A percentile compares a stretch with the other conserved stretches of the same genome.
phyloP scores from a whole-genome alignment of 2,888 invertebrate species.

The Mayetiola destructor region DNA sequence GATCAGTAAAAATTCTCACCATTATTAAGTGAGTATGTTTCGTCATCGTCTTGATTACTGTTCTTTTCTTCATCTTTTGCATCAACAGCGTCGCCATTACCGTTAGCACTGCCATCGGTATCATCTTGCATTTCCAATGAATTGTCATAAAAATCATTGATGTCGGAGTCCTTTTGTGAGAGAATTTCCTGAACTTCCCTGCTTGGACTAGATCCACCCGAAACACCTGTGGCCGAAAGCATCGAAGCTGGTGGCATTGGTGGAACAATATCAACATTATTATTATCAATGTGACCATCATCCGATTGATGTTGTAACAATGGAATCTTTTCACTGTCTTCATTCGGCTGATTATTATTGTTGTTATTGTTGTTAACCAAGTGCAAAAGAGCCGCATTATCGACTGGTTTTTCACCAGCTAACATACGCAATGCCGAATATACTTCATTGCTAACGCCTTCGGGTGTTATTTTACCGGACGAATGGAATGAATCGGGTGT shows the following conservation, averaged over 20 bases:
- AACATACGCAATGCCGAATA: conserved; percentile 33
- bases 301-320: not conserved
- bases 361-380: not conserved
- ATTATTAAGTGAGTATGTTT: not conserved
- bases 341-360: not conserved
- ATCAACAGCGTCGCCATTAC: not conserved
- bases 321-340: not conserved
- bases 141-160: conserved; percentile 17
- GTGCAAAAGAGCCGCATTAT: not conserved
- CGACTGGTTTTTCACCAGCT: conserved; percentile 22
- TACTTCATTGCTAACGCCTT: conserved; percentile 31
- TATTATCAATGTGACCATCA: not conserved
- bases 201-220: conserved; percentile 80
- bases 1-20: not conserved
- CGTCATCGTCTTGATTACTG: conserved; percentile 8
- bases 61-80: conserved; percentile 4
- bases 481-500: conserved; percentile 12
- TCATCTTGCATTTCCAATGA: conserved; percentile 15
- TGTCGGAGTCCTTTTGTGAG: conserved; percentile 43
- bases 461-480: conserved; percentile 24
- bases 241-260: conserved; percentile 3
- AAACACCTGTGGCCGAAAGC: conserved; percentile 35
- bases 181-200: conserved; percentile 81
- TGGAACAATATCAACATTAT: not conserved
- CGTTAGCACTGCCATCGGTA: conserved; percentile 13